Evolutionary conservation across 37 sponge, comb jelly and placozoan genomes (phyloP), one percentile per base, ranked within the genome.

Genomic region (Dysidea cf. avara): DNA sequence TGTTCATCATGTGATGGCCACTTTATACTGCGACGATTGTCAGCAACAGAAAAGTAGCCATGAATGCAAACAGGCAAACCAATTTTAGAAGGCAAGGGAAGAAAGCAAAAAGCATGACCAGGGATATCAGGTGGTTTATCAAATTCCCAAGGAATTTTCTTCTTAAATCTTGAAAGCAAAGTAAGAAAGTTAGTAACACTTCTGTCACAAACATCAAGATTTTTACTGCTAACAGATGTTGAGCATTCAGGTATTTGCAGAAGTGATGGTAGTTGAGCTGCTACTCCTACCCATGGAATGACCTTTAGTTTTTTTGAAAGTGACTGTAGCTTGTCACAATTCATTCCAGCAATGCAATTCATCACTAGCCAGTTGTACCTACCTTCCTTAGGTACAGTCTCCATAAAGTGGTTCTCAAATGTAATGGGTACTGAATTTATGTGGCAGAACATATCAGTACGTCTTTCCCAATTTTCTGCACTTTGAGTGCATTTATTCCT

Each of bases 81-180:
- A 61, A 71, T 79, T 11, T 37, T 58, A 0, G 61, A 64, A 36
- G 93, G 79, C 37, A 92, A 64, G 5, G 93, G 93, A n/a, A 92
- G 79, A 72, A 92, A 92, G 39, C 93, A 92, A 64, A 83, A 92
- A 3, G 82, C 81, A 43, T 71, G 72, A 0, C 92, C 92, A 64
- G 53, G 47, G 20, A 29, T 39, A 32, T 58, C 38, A 9, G 64
- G 32, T 3, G 31, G 24, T 7, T 47, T 71, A 12, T 43, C 63
- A 31, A 55, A 22, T 9, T n/a, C 25, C 68, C 68, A 67, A 29
- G 71, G 71, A 20, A 68, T 29, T 5, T 43, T 5, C 9, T 38
- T 39, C 12, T 14, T 50, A 18, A 13, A 30, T 54, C 25, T 17
- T 7, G 5, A 18, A 28, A 11, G 52, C 9, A 4, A 39, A 22